Evolutionary conservation across 2,888 invertebrate species (phyloP).

Genomic region (Hirtodrosophila trivittata): DNA sequence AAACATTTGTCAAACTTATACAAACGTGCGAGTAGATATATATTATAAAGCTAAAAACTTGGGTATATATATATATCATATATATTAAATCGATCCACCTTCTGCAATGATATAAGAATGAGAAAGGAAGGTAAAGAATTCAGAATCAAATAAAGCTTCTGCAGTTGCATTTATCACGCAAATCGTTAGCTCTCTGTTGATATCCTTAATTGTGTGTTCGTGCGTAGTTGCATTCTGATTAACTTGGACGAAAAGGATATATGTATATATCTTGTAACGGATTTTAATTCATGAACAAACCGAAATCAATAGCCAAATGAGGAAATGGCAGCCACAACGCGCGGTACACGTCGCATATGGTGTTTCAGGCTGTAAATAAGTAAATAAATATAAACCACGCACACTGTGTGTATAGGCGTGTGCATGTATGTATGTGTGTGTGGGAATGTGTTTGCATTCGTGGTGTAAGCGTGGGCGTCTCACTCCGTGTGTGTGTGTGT

Average conservation of each 20-base stretch:
- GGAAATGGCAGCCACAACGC: constrained; percentile 64
- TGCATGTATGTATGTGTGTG: not conserved
- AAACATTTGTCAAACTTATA: too few species aligned
- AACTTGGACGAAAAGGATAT: constrained; percentile 24
- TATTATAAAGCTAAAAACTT: too few species aligned
- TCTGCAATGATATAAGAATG: too few species aligned
- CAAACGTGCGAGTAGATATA: too few species aligned
- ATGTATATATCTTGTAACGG: constrained; percentile 15
- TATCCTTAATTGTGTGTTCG: constrained; percentile 4
- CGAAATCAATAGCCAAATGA: constrained; percentile 62
- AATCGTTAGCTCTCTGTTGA: too few species aligned
- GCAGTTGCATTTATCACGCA: too few species aligned
- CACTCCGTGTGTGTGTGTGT: not conserved
- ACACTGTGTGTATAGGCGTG: constrained; percentile 7
- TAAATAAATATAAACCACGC: constrained; percentile 75
- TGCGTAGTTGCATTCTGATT: constrained; percentile 49
- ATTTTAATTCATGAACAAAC: constrained; percentile 52
- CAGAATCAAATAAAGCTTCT: too few species aligned
- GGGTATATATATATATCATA: too few species aligned
- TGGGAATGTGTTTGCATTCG: not conserved
- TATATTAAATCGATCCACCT: too few species aligned
- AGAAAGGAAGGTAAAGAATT: too few species aligned
- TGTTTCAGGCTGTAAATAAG: constrained; percentile 62
- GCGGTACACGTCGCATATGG: constrained; percentile 68
- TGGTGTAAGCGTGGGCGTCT: not conserved